Evolutionary conservation across 2,113 vertebrate genomes (phyloP), one percentile per base, ranked within the genome.

Genomic region (Passer montanus): DNA sequence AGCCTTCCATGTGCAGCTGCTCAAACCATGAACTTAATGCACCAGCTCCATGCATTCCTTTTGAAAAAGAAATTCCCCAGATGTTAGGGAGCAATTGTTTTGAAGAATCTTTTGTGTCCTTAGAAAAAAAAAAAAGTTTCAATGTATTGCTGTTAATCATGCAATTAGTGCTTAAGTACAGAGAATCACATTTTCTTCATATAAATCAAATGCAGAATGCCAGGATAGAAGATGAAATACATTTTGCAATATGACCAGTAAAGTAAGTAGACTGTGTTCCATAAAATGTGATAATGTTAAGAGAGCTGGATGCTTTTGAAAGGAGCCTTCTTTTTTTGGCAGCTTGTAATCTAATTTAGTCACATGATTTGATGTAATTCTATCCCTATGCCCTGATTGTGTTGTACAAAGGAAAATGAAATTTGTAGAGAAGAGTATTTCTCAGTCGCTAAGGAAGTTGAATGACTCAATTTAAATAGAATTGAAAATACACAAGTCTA

Each of bases 261-360:
- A 78, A 70, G 13, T 66, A 66, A 68, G 46, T 52, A 73, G 76
- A n/a, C 59, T 90, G 3, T 43, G 37, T 73, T 89, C 28, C 31
- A 24, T 53, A 82, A 53, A 79, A 49, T 37, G 52, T 56, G 74
- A 43, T 86, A 77, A 72, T 53, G 18, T n/a, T 62, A 43, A 43
- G n/a, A 60, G 33, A 37, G 27, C 64, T 68, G 52, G 13, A 46
- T 83, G 35, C 35, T 90, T 94, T 74, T 73, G 50, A 85, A 87
- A 73, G 68, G 75, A 47, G n/a, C 55, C 53, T 84, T 75, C 39
- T 68, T 89, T 90, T 84, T 76, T 62, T 7, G 7, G 50, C 60
- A 81, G 56, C 24, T 95, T 88, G 44, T 92, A 90, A 56, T 91
- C 55, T 70, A 63, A 75, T 83, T 82, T 90, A 58, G 55, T 93